Percentiles rank a stretch among this genome's conserved stretches.
These are phyloP conservation scores for Drosophila emarginata DNA, from an alignment of 2,888 invertebrate species.

Conservation along the genomic window DNA sequence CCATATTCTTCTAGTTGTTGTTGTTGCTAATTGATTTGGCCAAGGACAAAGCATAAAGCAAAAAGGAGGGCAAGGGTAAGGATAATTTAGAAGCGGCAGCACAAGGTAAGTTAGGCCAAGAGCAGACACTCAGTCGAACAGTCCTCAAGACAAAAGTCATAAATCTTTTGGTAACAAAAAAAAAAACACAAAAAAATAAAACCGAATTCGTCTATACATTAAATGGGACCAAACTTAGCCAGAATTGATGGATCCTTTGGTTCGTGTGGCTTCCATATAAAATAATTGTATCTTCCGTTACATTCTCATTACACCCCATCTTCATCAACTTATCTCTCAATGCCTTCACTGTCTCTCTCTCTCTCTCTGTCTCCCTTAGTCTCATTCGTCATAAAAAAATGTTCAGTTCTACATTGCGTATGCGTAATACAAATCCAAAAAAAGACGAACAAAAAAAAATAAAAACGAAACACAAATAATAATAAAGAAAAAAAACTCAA, in stretches of 20 bases:
- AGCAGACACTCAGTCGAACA: slow-evolving; percentile 25
- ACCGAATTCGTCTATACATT: neutral
- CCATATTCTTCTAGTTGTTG: neutral
- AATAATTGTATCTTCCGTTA: slow-evolving; percentile 78
- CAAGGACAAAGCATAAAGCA: neutral
- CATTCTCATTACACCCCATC: slow-evolving; percentile 47
- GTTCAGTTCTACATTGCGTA: slow-evolving; percentile 47
- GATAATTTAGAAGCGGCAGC: too few species aligned
- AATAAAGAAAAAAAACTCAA: neutral
- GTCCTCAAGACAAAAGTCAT: slow-evolving; percentile 32
- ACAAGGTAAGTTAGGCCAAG: neutral
- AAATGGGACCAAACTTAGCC: neutral
- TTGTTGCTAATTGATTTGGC: slow-evolving; percentile 17
- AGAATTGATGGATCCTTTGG: neutral
- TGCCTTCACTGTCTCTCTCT: neutral
- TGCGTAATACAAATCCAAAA: slow-evolving; percentile 51
- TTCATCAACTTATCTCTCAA: too few species aligned
- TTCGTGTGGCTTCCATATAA: slow-evolving; percentile 24
- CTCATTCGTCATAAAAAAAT: slow-evolving; percentile 37
- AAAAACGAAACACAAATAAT: neutral
- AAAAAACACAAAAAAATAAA: neutral
- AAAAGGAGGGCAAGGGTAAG: slow-evolving; percentile 2
- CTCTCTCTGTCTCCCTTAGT: neutral
- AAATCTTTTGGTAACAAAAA: slow-evolving; percentile 15
- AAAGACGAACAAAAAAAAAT: slow-evolving; percentile 34